Conservation (phyloP, 2,113 vertebrate species). For the rat (Rattus norvegicus) region GRCr8 NC_086037.1:30345001-30345500, state of each 20-base stretch:
- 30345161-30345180: fast-evolving
- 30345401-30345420: neutral
- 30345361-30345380: neutral
- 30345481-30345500: fast-evolving
- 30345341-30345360: no score
- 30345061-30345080: conserved; percentile 94
- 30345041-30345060: conserved; percentile 96
- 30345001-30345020: conserved; percentile 94
- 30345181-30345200: fast-evolving
- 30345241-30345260: fast-evolving
- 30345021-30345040: conserved; percentile 93
- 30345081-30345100: conserved; percentile 98
- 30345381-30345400: neutral
- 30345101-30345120: conserved; percentile 84
- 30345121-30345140: neutral
- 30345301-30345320: neutral
- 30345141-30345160: neutral
- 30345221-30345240: fast-evolving
- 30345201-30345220: fast-evolving
- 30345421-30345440: neutral
- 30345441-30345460: neutral
- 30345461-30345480: fast-evolving
- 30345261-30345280: no score
- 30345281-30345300: neutral
- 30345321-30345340: neutral